Evolutionary conservation across 2,113 vertebrate species (phyloP), one percentile per base, ranked within the genome.

Genomic region (Indicator maculatus): DNA sequence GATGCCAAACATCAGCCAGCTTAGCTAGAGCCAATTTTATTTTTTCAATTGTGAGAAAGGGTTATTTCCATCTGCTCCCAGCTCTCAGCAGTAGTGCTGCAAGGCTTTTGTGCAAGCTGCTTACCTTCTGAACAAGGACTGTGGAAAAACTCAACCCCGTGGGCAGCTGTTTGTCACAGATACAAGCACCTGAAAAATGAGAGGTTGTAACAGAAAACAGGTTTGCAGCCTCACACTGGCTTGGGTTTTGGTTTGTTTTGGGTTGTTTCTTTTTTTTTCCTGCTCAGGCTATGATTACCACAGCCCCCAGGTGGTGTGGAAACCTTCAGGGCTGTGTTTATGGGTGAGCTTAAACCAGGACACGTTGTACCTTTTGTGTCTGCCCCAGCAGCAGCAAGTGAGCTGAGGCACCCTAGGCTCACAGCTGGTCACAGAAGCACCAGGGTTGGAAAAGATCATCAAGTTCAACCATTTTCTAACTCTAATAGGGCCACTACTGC

Each of bases 161-260:
- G 19, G 55, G 41, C 77, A 82, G 52, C 59, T 79, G 39, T 47
- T 93, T 75, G 50, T 66, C 44, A 20, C 4, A 70, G 71, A 73
- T n/a, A 52, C 24, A 58, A 79, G 11, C n/a, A 82, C 59, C 64
- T 85, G 86, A 83, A 94, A 94, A 94, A 64, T 15, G 65, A 63
- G 71, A 84, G 30, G 18, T 45, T 53, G 52, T 58, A 73, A 76
- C 39, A 84, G n/a, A 94, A 89, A 86, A 24, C 11, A 82, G 30
- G 55, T 76, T 66, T 82, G 27, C 39, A 87, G 36, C 6, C 5
- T 2, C 59, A 72, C 8, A 26, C 8, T 4, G 23, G 3, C 36
- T 36, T 36, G 36, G 8, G 36, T 36, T 36, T 36, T 36, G 10
- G 15, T 44, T 44, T 44, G 12, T 41, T 44, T 44, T 44, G 36